These are phyloP conservation scores for Drosophila biarmipes DNA, from an alignment of 1,140 invertebrate genomes.

Conservation along the genomic window DNA sequence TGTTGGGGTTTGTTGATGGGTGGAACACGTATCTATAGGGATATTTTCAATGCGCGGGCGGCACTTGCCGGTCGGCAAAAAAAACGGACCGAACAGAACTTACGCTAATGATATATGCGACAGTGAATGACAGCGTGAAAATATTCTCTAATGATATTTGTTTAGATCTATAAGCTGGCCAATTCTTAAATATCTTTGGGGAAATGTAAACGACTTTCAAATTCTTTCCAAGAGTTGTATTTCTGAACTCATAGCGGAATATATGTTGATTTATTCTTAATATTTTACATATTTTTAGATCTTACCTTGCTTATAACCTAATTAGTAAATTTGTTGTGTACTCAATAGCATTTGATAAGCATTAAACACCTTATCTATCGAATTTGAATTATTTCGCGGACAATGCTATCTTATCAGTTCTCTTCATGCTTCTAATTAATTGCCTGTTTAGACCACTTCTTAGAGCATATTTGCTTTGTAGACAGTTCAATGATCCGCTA, in stretches of 20 bases:
- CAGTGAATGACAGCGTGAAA: slow-evolving; percentile 35
- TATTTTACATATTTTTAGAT: too few relatives aligned
- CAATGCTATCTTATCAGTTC: slow-evolving; percentile 13
- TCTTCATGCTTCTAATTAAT: slow-evolving; percentile 32
- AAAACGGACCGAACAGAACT: slow-evolving; percentile 27
- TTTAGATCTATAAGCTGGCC: not conserved
- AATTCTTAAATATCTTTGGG: not conserved
- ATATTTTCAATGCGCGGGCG: slow-evolving; percentile 44
- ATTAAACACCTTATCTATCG: not conserved
- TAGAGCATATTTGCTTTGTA: slow-evolving; percentile 13
- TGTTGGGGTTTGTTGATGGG: slow-evolving; percentile 61
- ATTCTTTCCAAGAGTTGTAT: too few relatives aligned
- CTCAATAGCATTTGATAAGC: not conserved
- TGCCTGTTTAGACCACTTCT: slow-evolving; percentile 21
- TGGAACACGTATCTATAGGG: slow-evolving; percentile 34
- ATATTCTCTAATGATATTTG: slow-evolving; percentile 2
- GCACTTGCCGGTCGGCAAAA: slow-evolving; percentile 39
- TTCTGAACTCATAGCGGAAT: too few relatives aligned
- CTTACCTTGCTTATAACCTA: too few relatives aligned
- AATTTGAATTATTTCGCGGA: not conserved
- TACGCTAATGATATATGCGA: slow-evolving; percentile 45
- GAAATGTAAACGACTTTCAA: not conserved
- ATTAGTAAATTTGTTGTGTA: not conserved
- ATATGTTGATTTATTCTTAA: too few relatives aligned
- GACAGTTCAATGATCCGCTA: slow-evolving; percentile 43